Conservation (phyloP, 2,888 invertebrate genomes). For the Lasioglossum lativentre region DNA sequence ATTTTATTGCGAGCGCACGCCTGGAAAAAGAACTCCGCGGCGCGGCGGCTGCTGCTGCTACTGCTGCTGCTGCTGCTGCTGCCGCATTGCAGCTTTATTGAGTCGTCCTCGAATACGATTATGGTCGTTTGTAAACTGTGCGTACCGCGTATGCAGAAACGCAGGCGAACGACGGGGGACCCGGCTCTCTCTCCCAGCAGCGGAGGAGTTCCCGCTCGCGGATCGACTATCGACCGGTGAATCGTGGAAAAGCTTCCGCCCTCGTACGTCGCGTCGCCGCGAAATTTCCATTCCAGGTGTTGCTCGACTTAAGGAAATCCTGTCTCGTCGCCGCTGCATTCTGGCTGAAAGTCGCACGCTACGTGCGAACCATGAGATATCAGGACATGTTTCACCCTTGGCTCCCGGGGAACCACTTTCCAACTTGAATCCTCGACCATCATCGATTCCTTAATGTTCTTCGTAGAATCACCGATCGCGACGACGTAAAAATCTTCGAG, state of each 20-base stretch:
- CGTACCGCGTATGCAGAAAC: slow-evolving; percentile 35
- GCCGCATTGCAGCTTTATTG: slow-evolving; percentile 30
- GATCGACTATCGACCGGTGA: slow-evolving; percentile 32
- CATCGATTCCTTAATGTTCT: slow-evolving; percentile 10
- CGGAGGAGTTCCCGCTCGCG: neutral
- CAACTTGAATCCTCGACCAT: neutral
- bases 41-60: neutral
- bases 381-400: slow-evolving; percentile 3
- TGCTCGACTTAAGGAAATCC: slow-evolving; percentile 44
- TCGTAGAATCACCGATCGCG: neutral
- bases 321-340: slow-evolving; percentile 28
- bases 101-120: slow-evolving; percentile 29
- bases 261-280: neutral
- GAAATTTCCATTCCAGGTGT: slow-evolving; percentile 42
- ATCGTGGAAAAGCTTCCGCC: slow-evolving; percentile 18
- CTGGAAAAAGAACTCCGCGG: slow-evolving; percentile 22
- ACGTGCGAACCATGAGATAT: slow-evolving; percentile 44
- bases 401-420: neutral
- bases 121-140: slow-evolving; percentile 28
- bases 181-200: neutral
- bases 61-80: neutral
- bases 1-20: slow-evolving; percentile 24
- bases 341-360: slow-evolving; percentile 34
- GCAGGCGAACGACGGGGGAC: neutral
- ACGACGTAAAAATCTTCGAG: neutral